A percentile compares a stretch with the other conserved stretches of the same genome.
phyloP scores from a whole-genome alignment of 2,113 vertebrate species.

The Capreolus pygargus region DNA sequence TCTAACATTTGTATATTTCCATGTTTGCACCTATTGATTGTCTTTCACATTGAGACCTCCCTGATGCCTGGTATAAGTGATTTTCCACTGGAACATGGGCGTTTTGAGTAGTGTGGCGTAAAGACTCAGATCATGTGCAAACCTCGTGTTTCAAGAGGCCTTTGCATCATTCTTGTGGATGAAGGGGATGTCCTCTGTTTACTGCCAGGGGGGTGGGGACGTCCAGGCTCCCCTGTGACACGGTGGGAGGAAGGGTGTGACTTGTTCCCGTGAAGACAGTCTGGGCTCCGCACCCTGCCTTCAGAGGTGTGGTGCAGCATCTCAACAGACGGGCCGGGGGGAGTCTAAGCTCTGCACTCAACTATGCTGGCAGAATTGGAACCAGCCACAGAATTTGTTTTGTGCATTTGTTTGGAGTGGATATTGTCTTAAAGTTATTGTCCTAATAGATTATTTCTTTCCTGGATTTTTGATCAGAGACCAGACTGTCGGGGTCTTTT shows the following conservation, averaged over 20 bases:
- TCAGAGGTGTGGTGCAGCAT: not conserved
- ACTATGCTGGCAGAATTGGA: not conserved
- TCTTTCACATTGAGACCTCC: not conserved
- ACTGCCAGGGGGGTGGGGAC: not conserved
- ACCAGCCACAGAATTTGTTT: not conserved
- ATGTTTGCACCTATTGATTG: not conserved
- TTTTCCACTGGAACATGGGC: not conserved
- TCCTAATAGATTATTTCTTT: not conserved
- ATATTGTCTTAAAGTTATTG: not conserved
- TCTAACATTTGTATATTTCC: not conserved
- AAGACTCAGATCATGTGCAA: not conserved
- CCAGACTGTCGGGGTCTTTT: fast-evolving
- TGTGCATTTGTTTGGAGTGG: not conserved
- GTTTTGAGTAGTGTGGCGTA: not conserved
- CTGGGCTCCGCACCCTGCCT: not conserved
- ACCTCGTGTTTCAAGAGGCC: not conserved
- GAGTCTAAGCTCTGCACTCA: not conserved
- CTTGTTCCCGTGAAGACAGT: not conserved
- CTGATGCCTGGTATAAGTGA: not conserved
- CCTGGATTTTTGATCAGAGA: not conserved
- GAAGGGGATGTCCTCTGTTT: too few relatives aligned
- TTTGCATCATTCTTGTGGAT: not conserved
- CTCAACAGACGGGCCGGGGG: fast-evolving
- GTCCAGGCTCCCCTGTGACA: not conserved
- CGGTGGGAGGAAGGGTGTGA: fast-evolving